Evolutionary conservation across 2,888 invertebrate genomes (phyloP), one percentile per base, ranked within the genome.

Genomic region (Phyllotreta cruciferae): DNA sequence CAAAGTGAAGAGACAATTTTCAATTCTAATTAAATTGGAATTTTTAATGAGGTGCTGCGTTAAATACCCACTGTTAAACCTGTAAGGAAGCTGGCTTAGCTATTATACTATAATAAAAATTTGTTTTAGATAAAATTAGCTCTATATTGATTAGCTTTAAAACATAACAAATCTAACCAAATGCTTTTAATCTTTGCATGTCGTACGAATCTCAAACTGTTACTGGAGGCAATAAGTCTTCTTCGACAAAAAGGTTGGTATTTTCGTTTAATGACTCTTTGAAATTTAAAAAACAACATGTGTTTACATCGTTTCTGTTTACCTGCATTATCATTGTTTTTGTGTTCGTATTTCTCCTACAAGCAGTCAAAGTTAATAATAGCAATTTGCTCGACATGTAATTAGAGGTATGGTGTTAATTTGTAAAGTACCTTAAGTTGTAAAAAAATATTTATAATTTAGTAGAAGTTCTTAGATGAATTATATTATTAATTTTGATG

Each of bases 141-240:
- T 58, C 24, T 41, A 57, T 47, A 10, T 35, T 36, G 35, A 52
- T 49, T 52, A 52, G 52, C 52, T 56, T 56, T 53, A 41, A n/a
- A 62, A 65, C 56, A 70, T 60, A 63, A 62, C 64, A 35, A 65
- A 72, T 71, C 75, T 78, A 77, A 78, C 78, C 24, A 24, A 75
- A 68, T 74, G 75, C 76, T 73, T 78, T 79, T 81, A 79, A 80
- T 78, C 76, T 86, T 87, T 87, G 87, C 87, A 87, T 87, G 87
- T 86, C 87, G 86, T 87, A 87, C 87, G 87, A 87, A 85, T 86
- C 83, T 83, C 87, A 87, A 85, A 84, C 86, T 82, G 83, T 85
- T 80, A 83, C 86, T 80, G 87, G 86, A 84, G 87, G 87, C 82
- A 86, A 86, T 80, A 86, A 85, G 70, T 77, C 86, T 67, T 85